Base-by-base conservation (phyloP, 2,797 vertebrate species). In the Lacerta bilineata region DNA sequence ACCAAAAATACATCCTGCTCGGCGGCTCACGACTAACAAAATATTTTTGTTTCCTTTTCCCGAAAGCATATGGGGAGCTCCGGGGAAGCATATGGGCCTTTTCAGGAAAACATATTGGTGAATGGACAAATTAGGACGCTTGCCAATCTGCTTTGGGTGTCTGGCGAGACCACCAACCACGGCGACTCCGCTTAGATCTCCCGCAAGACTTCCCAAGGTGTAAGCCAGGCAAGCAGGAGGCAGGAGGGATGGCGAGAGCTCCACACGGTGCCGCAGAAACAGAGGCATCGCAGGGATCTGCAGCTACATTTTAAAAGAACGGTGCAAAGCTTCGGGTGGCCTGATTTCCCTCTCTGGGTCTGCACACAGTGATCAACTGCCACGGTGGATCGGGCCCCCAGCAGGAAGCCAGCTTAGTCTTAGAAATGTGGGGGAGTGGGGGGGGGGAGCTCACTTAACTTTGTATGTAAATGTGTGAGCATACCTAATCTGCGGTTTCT, bases 21-120 rank as follows among this genome's bases (percentile, higher is more conserved):
- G 95, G 96, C 96, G 33, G 88, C 95, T 96, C 29, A 2, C 95
- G 92, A 97, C 95, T 96, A 96, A 97, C 95, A 96, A 96, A 97
- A 96, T 97, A 96, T 97, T 97, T 97, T 96, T 95, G 93, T 95
- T 95, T 96, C 94, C 88, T 93, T 95, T 83, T 18, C 92, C 95
- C 80, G 91, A 96, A 96, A 97, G 94, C 97, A 97, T 97, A 97
- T 97, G 97, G 97, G 68, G 96, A 96, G 90, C 95, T 92, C 89
- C 93, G 89, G 94, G 94, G 95, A 97, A 96, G 94, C 97, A 97
- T 97, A 97, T 97, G 97, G 96, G 92, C 84, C 9, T 93, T 97
- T 96, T 95, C 95, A 85, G 78, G 93, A 95, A 96, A 97, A 95
- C 97, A 97, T 97, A 95, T 96, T 97, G 97, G 96, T 95, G 95